A percentile compares a stretch with the other conserved stretches of the same genome.
These are phyloP conservation scores for Platycnemis pennipes DNA, from an alignment of 2,888 invertebrate genomes.

Conservation along the genomic window DNA sequence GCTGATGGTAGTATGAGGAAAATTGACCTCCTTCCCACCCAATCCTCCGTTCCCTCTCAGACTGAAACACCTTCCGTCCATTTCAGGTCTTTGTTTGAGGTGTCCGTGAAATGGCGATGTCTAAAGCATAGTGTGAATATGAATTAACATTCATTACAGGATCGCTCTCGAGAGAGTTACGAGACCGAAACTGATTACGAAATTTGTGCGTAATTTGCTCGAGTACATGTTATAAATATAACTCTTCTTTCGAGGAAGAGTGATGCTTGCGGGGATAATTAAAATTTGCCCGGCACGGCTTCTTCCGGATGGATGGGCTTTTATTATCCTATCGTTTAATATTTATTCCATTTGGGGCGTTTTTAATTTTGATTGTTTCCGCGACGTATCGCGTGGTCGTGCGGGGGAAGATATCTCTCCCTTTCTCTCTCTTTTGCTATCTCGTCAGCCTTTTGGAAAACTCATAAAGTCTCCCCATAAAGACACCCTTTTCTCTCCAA, in stretches of 20 bases:
- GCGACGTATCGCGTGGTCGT: neutral
- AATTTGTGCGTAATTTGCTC: neutral
- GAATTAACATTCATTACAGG: slow-evolving; percentile 50
- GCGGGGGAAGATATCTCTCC: neutral
- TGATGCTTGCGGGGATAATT: neutral
- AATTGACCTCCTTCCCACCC: neutral
- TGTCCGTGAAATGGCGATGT: neutral
- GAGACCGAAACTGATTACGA: neutral
- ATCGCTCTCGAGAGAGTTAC: slow-evolving; percentile 6
- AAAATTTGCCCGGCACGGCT: neutral
- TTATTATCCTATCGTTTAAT: neutral
- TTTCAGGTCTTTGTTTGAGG: neutral
- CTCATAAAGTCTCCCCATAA: neutral
- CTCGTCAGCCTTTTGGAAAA: neutral
- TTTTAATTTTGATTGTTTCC: neutral
- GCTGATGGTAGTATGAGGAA: neutral
- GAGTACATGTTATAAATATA: neutral
- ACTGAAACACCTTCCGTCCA: neutral
- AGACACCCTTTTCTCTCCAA: neutral
- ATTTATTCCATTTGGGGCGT: neutral
- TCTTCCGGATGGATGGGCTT: slow-evolving; percentile 5
- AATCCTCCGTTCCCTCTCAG: neutral
- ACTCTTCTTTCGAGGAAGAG: neutral
- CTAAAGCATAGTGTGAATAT: neutral
- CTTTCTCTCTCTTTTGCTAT: neutral